Conservation (phyloP, 2,113 vertebrate species). For the Falcunculus frontatus region DNA sequence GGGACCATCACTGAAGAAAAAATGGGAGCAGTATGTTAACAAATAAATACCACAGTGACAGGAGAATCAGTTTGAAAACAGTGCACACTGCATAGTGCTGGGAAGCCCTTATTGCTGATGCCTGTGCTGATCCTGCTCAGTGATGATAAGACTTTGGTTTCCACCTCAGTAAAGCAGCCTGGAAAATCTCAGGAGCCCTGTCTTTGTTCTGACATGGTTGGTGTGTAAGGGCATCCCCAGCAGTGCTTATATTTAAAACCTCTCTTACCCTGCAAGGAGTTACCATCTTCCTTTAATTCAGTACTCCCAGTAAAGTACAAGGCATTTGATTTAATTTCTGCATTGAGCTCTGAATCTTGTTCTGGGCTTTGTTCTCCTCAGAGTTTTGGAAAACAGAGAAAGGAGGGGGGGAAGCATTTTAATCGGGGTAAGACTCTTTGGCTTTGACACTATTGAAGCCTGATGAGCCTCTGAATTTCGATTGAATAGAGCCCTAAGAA, state of each 20-base stretch:
- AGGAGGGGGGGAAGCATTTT: not conserved
- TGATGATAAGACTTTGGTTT: not conserved
- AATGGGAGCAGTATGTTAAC: not conserved
- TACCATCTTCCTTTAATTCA: not conserved
- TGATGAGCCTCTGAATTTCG: conserved; percentile 44
- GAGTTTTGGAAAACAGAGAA: not conserved
- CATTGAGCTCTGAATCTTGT: not conserved
- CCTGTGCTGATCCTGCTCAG: not conserved
- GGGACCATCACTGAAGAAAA: not conserved
- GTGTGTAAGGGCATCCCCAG: not conserved
- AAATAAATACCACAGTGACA: not conserved
- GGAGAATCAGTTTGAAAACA: not conserved
- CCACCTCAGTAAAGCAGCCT: not conserved
- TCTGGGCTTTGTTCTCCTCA: not conserved
- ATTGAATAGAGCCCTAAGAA: conserved; percentile 65
- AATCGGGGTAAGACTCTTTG: conserved; percentile 44
- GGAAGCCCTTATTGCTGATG: not conserved
- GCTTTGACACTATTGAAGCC: conserved; percentile 42
- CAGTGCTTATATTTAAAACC: not conserved
- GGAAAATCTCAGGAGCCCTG: not conserved
- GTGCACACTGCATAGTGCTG: accelerated
- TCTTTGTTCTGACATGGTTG: not conserved
- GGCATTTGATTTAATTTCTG: not conserved
- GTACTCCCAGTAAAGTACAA: not conserved
- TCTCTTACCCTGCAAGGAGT: not conserved